Base-by-base conservation (phyloP, 2,888 invertebrate species). In the Drosophila mulleri region DNA sequence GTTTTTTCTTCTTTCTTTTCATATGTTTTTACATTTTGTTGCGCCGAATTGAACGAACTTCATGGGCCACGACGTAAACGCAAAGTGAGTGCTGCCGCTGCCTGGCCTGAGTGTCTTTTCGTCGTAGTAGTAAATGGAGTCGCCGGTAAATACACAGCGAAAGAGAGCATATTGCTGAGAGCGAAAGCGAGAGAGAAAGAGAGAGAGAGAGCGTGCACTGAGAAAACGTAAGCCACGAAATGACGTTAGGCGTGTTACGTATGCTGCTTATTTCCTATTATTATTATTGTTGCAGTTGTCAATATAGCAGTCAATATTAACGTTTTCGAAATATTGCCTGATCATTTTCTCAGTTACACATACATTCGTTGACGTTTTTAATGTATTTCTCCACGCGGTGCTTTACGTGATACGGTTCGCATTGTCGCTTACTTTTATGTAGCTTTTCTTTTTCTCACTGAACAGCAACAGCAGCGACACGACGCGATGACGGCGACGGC, bases 41-140 rank as follows among this genome's bases (percentile, higher is more conserved):
- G 54, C 64, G 70, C 67, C 72, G 78, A 72, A 70, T 73, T 63
- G 52, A 83, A 67, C 83, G 83, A 89, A 86, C 86, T 86, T 88
- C 75, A 79, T 82, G 72, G 75, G 84, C 77, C 87, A 80, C 85
- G 72, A 80, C 87, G 84, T 75, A 84, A 87, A 87, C 76, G 88
- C 78, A 83, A 88, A 86, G 67, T 80, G 85, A 79, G 58, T 58
- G 73, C 67, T 69, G 44, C 44, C 20, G 11, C n/a, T 9, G 71
- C 60, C 62, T 63, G 65, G 62, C 54, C 63, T 63, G 59, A 69
- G 65, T 70, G 80, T 64, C 68, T 78, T 74, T 78, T 79, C 72
- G 59, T 42, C 69, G 78, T 60, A 56, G 75, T 72, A 77, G 70
- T 74, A 82, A 79, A 61, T 85, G 86, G 82, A 85, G 89, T 83